Percentiles rank a stretch among this genome's conserved stretches.
Evolutionary conservation across 2,888 invertebrate genomes (phyloP).

Genomic region (Epistrophe eligans): DNA sequence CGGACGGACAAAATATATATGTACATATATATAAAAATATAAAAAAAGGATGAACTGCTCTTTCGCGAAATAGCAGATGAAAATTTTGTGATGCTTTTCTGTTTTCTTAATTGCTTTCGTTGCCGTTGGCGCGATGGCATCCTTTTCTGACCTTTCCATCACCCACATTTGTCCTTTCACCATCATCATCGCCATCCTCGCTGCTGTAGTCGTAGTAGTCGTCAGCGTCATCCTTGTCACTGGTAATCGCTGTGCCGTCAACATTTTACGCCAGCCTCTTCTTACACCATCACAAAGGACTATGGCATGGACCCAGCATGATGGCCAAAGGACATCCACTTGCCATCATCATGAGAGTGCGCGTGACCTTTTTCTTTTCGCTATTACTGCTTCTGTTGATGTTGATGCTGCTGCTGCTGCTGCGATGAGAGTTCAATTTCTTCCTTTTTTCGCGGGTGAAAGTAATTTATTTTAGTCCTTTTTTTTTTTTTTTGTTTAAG

Average conservation of each 20-base stretch:
- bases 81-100: conserved; percentile 68
- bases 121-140: conserved; percentile 51
- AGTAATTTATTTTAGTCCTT: conserved; percentile 69
- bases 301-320: conserved; percentile 11
- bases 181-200: conserved; percentile 58
- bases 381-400: not conserved
- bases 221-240: conserved; percentile 73
- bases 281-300: conserved; percentile 47
- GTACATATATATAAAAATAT: not conserved
- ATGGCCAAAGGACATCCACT: conserved; percentile 43
- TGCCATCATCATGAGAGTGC: conserved; percentile 71
- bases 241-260: conserved; percentile 75
- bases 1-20: conserved; percentile 18
- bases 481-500: conserved; percentile 39
- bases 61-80: conserved; percentile 71
- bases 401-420: conserved; percentile 18
- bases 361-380: conserved; percentile 73
- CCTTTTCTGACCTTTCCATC: conserved; percentile 71
- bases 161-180: conserved; percentile 75
- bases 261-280: conserved; percentile 67
- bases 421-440: conserved; percentile 66
- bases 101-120: conserved; percentile 74
- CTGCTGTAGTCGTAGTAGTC: conserved; percentile 55
- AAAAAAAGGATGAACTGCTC: conserved; percentile 51
- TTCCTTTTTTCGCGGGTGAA: conserved; percentile 71